These are phyloP conservation scores for Rostratula benghalensis DNA, from an alignment of 2,113 vertebrate genomes.

Conservation along the genomic window DNA sequence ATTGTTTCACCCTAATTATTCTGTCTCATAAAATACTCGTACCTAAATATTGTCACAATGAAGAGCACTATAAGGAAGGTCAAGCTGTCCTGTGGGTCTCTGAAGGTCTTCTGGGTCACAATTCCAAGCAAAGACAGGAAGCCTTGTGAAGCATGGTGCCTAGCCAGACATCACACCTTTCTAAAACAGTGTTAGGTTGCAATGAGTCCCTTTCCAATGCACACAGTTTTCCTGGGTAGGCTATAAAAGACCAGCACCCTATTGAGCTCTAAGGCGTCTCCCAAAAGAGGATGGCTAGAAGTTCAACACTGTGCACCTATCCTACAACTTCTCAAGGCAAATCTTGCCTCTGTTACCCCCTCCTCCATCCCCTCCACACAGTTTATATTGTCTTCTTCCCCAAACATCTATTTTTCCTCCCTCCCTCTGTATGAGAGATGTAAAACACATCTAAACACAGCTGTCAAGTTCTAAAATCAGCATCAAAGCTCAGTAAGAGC, in stretches of 20 bases:
- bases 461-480: conserved; percentile 63
- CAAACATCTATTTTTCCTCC: neutral
- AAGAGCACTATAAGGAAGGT: neutral
- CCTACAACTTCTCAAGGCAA: neutral
- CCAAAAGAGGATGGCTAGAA: neutral
- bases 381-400: neutral
- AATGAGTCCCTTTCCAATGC: neutral
- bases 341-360: neutral
- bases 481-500: conserved; percentile 60
- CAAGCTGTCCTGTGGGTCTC: neutral
- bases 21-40: neutral
- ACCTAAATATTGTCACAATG: neutral
- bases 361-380: neutral
- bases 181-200: neutral
- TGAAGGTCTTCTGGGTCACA: neutral
- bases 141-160: neutral
- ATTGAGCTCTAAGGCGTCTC: neutral
- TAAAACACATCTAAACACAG: conserved; percentile 64
- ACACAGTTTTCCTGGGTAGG: neutral
- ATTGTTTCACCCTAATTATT: neutral
- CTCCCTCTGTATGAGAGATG: neutral
- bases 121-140: neutral
- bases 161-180: neutral
- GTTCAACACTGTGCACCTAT: neutral
- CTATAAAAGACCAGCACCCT: neutral